Conservation (phyloP, 2,113 vertebrate genomes). For the Muntiacus reevesi region DNA sequence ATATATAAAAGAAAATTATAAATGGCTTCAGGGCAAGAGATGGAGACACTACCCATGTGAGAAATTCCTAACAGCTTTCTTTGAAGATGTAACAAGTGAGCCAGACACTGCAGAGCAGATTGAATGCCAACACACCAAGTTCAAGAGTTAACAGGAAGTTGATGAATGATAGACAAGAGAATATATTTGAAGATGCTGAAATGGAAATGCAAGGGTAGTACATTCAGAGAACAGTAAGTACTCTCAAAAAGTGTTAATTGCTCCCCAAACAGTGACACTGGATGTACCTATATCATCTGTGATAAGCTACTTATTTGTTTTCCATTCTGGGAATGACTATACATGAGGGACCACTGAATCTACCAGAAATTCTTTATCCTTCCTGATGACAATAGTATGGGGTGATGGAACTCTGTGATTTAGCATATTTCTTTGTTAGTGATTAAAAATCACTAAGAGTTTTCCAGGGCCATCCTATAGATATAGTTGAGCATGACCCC, state of each 20-base stretch:
- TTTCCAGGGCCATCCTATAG: not conserved
- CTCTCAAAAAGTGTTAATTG: not conserved
- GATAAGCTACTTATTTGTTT: not conserved
- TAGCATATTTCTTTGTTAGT: not conserved
- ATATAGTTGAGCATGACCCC: not conserved
- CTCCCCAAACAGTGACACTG: not conserved
- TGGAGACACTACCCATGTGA: not conserved
- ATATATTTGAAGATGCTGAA: not conserved
- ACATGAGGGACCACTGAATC: no score
- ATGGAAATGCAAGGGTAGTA: not conserved
- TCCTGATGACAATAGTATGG: not conserved
- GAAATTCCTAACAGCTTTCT: not conserved
- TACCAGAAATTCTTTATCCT: not conserved
- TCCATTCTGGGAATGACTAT: not conserved
- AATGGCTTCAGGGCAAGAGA: not conserved
- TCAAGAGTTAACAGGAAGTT: not conserved
- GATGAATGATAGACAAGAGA: not conserved
- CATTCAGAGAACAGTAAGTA: not conserved
- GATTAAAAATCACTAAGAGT: not conserved
- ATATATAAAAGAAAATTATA: not conserved
- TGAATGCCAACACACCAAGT: not conserved
- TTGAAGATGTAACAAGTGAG: not conserved
- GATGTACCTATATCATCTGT: not conserved
- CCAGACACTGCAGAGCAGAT: not conserved
- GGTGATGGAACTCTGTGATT: not conserved